These are phyloP conservation scores for Zoanthus gigantus DNA, from an alignment of 92 coral and sea anemone species.

Conservation along the genomic window DNA sequence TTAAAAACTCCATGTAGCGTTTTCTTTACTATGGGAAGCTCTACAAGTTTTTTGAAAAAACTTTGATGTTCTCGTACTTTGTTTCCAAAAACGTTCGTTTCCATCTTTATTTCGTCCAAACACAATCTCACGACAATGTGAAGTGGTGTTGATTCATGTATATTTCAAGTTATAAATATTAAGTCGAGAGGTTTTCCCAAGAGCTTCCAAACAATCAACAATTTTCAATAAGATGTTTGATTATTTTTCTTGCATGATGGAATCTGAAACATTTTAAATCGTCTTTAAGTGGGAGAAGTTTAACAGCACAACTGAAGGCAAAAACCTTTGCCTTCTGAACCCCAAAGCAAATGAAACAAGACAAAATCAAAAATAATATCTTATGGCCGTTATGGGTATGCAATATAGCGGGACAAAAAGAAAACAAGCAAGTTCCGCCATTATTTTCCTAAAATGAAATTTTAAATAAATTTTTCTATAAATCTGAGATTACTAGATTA, in stretches of 20 bases:
- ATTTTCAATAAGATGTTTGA: background rate
- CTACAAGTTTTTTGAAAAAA: background rate
- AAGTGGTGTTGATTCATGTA: background rate
- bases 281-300: background rate
- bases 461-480: no score
- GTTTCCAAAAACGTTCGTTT: background rate
- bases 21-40: slow-evolving; percentile 20
- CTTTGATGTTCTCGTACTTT: background rate
- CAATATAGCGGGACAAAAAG: no score
- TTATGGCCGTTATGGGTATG: no score
- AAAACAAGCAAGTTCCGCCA: no score
- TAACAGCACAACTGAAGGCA: no score
- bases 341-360: no score
- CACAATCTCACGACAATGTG: background rate
- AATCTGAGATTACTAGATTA: no score
- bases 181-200: background rate
- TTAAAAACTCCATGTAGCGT: background rate
- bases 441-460: no score
- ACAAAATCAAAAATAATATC: no score
- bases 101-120: background rate
- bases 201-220: background rate
- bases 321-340: no score
- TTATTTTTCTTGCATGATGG: background rate
- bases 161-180: background rate
- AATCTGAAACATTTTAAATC: background rate